phyloP scores from a whole-genome alignment of 2,113 vertebrate species.

The Herpetotheres cachinnans region DNA sequence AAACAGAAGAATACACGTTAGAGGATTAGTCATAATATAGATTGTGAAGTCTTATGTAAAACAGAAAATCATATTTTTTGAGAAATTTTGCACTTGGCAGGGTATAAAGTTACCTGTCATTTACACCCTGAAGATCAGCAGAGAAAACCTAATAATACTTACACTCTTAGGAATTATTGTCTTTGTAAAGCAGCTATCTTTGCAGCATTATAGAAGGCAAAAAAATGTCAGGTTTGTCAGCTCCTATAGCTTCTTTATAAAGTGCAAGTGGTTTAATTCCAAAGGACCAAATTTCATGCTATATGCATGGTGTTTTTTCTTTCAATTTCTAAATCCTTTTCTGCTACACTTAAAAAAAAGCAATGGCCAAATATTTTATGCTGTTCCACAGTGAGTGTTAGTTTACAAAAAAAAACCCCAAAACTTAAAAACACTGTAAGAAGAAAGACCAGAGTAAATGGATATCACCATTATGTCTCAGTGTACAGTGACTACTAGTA shows the following conservation, averaged over 20 bases:
- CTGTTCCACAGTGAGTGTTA: not conserved
- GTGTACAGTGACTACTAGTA: not conserved
- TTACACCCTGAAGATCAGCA: conserved; percentile 51
- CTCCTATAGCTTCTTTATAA: conserved; percentile 31
- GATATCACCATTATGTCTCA: not conserved
- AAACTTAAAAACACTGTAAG: not conserved
- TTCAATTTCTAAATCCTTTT: not conserved
- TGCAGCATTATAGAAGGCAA: conserved; percentile 30
- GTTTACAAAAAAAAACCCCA: not conserved
- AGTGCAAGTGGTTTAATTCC: conserved; percentile 56
- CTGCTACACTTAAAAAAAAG: not conserved
- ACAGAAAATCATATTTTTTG: conserved; percentile 14
- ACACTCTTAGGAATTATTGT: conserved; percentile 38
- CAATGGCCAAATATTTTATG: not conserved
- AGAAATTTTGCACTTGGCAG: conserved; percentile 55
- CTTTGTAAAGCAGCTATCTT: conserved; percentile 45
- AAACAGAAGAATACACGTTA: conserved; percentile 20
- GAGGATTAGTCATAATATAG: conserved; percentile 62
- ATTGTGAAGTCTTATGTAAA: conserved; percentile 65
- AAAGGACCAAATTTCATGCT: not conserved
- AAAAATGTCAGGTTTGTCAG: conserved; percentile 55
- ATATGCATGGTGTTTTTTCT: not conserved
- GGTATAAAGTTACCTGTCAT: conserved; percentile 58
- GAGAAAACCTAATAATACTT: conserved; percentile 55
- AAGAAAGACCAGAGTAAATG: not conserved